Evolutionary conservation across 2,113 vertebrate species (phyloP).

Genomic region (Platichthys stellatus): DNA sequence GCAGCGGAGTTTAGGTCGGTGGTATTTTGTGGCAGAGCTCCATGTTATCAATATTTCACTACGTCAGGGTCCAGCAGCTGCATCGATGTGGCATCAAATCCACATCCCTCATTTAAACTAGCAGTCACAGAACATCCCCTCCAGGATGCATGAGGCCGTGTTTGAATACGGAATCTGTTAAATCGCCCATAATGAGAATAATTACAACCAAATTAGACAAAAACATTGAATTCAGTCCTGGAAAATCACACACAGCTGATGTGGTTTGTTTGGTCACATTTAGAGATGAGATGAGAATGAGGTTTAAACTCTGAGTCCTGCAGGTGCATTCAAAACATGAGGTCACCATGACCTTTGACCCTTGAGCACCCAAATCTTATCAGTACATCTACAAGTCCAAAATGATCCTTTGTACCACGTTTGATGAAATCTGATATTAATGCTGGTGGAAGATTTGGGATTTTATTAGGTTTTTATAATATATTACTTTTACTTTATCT

Average conservation of each 20-base stretch:
- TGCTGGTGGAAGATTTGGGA: too few relatives aligned
- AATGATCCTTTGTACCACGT: too few relatives aligned
- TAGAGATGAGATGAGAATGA: too few relatives aligned
- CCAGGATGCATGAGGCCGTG: not conserved
- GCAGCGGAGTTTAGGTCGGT: conserved; percentile 25
- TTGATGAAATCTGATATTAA: too few relatives aligned
- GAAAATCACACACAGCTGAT: not conserved
- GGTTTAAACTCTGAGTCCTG: too few relatives aligned
- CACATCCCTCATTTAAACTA: conserved; percentile 8
- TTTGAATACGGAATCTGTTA: not conserved
- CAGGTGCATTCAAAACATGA: too few relatives aligned
- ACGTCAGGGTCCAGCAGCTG: not conserved
- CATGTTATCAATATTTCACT: conserved; percentile 43
- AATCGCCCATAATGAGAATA: not conserved
- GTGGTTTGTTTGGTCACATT: not conserved
- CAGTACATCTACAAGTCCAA: too few relatives aligned
- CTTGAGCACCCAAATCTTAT: too few relatives aligned
- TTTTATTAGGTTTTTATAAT: too few relatives aligned
- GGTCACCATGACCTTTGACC: too few relatives aligned
- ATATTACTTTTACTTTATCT: too few relatives aligned
- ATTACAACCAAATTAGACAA: not conserved
- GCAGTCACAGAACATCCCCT: not conserved
- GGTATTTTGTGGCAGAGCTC: conserved; percentile 6
- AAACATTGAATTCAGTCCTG: not conserved
- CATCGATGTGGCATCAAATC: conserved; percentile 13